phyloP scores from a whole-genome alignment of 2,797 vertebrate genomes.

The Squalus acanthias region DNA sequence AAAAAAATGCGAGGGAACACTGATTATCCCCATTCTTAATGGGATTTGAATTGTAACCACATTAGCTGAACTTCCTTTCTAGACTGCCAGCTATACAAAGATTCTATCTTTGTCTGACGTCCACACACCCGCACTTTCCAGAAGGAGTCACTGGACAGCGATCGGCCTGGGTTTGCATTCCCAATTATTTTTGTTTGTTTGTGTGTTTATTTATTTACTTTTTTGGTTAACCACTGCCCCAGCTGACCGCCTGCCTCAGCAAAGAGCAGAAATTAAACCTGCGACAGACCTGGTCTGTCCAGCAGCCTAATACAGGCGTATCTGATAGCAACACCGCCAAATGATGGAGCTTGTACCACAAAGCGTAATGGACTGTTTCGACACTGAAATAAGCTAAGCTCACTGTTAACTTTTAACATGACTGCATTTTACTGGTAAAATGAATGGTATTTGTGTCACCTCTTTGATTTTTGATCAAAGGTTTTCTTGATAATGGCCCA shows the following conservation, averaged over 20 bases:
- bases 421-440: neutral
- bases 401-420: too few species aligned
- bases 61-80: neutral
- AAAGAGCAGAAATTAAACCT: neutral
- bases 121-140: neutral
- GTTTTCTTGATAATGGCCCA: neutral
- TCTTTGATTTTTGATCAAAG: neutral
- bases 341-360: neutral
- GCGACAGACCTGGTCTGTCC: neutral
- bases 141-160: neutral
- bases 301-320: neutral
- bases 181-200: neutral
- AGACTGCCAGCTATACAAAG: neutral
- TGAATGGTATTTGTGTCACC: neutral
- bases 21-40: neutral
- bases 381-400: neutral
- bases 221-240: neutral
- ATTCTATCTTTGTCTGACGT: neutral
- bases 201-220: too few species aligned
- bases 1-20: too few species aligned
- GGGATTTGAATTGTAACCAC: neutral
- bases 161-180: neutral
- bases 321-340: neutral
- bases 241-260: neutral
- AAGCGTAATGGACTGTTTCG: neutral